Percentiles rank a stretch among this genome's conserved stretches.
Evolutionary conservation across 2,888 invertebrate species (phyloP).

Genomic region (Andrena trimmerana): DNA sequence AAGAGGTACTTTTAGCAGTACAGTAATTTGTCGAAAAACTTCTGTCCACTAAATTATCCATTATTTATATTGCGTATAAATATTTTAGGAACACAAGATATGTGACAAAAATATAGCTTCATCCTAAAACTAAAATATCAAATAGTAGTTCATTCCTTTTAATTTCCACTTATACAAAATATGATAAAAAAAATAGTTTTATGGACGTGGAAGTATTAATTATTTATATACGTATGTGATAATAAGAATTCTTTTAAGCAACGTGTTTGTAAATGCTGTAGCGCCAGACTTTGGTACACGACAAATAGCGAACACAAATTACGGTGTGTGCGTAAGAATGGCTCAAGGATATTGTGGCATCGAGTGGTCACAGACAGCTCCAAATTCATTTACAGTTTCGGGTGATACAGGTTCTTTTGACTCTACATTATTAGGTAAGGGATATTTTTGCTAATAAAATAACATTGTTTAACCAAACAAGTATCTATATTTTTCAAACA

Average conservation of each 20-base stretch:
- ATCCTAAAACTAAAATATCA: too few relatives aligned
- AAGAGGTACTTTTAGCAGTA: slow-evolving; percentile 73
- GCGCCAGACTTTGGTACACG: slow-evolving; percentile 87
- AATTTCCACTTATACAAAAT: too few relatives aligned
- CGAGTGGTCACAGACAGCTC: slow-evolving; percentile 88
- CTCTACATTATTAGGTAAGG: slow-evolving; percentile 81
- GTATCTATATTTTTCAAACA: neutral
- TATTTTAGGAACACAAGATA: too few relatives aligned
- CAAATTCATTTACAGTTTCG: slow-evolving; percentile 90
- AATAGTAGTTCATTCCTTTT: too few relatives aligned
- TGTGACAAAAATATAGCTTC: too few relatives aligned
- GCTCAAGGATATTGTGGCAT: slow-evolving; percentile 91
- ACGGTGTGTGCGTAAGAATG: slow-evolving; percentile 92
- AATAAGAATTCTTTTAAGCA: neutral
- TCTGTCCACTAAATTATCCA: neutral
- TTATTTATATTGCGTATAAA: too few relatives aligned
- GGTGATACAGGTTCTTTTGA: slow-evolving; percentile 90
- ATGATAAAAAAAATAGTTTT: too few relatives aligned
- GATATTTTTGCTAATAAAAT: neutral
- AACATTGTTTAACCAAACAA: neutral
- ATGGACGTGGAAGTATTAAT: too few relatives aligned
- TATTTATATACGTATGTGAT: too few relatives aligned
- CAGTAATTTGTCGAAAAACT: slow-evolving; percentile 4
- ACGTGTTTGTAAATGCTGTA: slow-evolving; percentile 29
- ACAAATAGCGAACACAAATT: slow-evolving; percentile 90